phyloP scores from a whole-genome alignment of 2,888 invertebrate species.

The Siphonodentalium dalli region DNA sequence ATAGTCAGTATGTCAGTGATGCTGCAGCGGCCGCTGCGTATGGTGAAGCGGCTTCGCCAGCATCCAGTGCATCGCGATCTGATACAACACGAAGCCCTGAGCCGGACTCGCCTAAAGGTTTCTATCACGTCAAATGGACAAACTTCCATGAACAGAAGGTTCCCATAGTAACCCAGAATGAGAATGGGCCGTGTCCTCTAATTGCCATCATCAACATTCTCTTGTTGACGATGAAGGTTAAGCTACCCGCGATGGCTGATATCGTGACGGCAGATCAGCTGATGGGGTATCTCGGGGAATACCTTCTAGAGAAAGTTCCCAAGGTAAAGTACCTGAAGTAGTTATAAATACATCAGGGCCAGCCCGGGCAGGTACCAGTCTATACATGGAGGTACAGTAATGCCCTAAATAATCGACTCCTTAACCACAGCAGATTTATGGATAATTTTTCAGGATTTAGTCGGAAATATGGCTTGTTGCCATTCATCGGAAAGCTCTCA shows the following conservation, averaged over 20 bases:
- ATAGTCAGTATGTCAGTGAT: not conserved
- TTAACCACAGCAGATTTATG: too few relatives aligned
- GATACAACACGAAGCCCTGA: not conserved
- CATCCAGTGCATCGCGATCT: not conserved
- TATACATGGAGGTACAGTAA: too few relatives aligned
- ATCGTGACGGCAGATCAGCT: slow-evolving; percentile 67
- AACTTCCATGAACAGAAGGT: slow-evolving; percentile 60
- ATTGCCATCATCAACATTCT: slow-evolving; percentile 70
- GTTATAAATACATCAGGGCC: too few relatives aligned
- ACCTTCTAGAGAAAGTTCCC: slow-evolving; percentile 66
- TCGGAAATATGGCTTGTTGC: too few relatives aligned
- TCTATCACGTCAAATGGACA: slow-evolving; percentile 69
- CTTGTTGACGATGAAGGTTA: slow-evolving; percentile 66
- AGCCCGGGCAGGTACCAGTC: too few relatives aligned
- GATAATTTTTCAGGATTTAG: too few relatives aligned
- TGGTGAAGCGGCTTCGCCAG: not conserved
- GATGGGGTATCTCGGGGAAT: slow-evolving; percentile 68
- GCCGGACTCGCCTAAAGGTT: slow-evolving; percentile 32
- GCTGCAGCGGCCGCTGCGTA: not conserved
- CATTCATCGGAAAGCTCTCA: too few relatives aligned
- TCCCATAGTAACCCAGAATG: slow-evolving; percentile 70
- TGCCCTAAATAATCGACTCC: too few relatives aligned
- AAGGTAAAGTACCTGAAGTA: too few relatives aligned
- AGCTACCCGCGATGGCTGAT: slow-evolving; percentile 63
- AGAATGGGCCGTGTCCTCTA: slow-evolving; percentile 72